A percentile compares a stretch with the other conserved stretches of the same genome.
Conservation (phyloP, 2,113 vertebrate species). For the Istiophorus platypterus region DNA sequence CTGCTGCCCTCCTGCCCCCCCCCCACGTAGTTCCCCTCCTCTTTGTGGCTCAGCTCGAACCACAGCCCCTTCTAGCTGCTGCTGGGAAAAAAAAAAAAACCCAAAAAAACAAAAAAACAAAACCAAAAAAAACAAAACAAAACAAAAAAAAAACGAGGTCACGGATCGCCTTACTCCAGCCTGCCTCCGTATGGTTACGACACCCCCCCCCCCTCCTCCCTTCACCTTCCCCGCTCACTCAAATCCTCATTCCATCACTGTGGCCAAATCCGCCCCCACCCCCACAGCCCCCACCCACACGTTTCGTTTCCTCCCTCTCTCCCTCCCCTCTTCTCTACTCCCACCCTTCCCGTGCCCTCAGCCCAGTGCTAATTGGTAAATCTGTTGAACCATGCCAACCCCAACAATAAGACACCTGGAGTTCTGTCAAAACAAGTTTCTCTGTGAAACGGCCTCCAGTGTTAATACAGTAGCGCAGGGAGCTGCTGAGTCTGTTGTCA, state of each 20-base stretch:
- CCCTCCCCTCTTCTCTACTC: constrained; percentile 37
- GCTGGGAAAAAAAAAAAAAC: constrained; percentile 39
- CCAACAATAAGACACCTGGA: constrained; percentile 90
- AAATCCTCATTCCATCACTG: constrained; percentile 80
- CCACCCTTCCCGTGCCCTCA: constrained; percentile 73
- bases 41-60: constrained; percentile 59
- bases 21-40: constrained; percentile 36
- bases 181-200: constrained; percentile 50
- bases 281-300: not conserved
- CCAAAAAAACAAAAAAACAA: too few relatives aligned
- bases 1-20: not conserved
- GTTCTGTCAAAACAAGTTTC: constrained; percentile 90
- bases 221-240: constrained; percentile 57
- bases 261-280: constrained; percentile 52
- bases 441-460: constrained; percentile 83
- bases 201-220: not conserved
- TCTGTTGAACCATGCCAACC: constrained; percentile 86
- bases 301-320: constrained; percentile 46
- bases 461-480: constrained; percentile 71
- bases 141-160: constrained; percentile 70
- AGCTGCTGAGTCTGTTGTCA: constrained; percentile 53
- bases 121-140: constrained; percentile 52
- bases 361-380: constrained; percentile 88
- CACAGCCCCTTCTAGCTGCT: constrained; percentile 71
- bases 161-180: constrained; percentile 78